These are phyloP conservation scores for Benthosema pterotum DNA, from an alignment of 2,797 vertebrate genomes.

Conservation along the genomic window DNA sequence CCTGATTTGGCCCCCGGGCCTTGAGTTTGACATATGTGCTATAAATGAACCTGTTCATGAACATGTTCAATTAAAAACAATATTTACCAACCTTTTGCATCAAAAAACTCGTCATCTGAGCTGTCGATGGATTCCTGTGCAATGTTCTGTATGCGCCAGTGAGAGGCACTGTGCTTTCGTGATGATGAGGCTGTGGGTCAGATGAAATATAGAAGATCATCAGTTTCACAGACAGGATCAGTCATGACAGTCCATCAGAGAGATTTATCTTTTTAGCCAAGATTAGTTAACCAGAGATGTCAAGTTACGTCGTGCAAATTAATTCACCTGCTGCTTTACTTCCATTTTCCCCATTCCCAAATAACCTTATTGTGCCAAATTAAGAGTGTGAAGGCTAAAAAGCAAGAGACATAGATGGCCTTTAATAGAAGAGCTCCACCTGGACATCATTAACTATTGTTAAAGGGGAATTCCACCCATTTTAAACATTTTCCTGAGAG, in stretches of 20 bases:
- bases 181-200: slow-evolving; percentile 75
- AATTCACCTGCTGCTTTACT: no score
- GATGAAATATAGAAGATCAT: slow-evolving; percentile 16
- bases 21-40: no score
- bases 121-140: slow-evolving; percentile 93
- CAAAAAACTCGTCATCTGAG: slow-evolving; percentile 98
- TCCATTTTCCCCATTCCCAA: no score
- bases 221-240: slow-evolving; percentile 6
- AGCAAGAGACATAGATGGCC: slow-evolving; percentile 17
- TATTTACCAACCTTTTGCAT: slow-evolving; percentile 90
- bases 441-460: slow-evolving; percentile 41
- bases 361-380: neutral
- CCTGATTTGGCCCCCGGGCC: no score
- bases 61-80: slow-evolving; percentile 18
- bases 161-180: slow-evolving; percentile 80
- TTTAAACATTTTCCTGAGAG: no score
- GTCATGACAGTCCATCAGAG: slow-evolving; percentile 6
- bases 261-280: neutral
- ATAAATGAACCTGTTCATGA: no score
- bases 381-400: slow-evolving; percentile 15
- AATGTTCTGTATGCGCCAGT: slow-evolving; percentile 89
- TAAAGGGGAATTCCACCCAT: no score
- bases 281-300: slow-evolving; percentile 28
- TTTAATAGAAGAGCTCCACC: slow-evolving; percentile 48
- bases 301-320: neutral